A percentile compares a stretch with the other conserved stretches of the same genome.
phyloP scores from a whole-genome alignment of 2,888 invertebrate species.

The Chloroclysta siterata region DNA sequence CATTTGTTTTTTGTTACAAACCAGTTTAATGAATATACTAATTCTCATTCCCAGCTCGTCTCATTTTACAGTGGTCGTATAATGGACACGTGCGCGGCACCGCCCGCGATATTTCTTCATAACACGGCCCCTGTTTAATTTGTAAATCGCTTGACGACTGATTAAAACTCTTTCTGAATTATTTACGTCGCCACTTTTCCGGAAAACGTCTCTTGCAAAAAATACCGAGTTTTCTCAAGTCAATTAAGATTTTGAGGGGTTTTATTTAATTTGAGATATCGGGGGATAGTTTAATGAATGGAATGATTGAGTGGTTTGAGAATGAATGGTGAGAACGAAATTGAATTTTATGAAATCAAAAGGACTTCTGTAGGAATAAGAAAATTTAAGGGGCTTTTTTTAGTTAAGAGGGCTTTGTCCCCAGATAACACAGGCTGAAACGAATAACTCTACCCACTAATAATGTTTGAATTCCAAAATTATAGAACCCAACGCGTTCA shows the following conservation, averaged over 20 bases:
- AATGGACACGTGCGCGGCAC: slow-evolving; percentile 58
- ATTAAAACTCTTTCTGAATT: slow-evolving; percentile 83
- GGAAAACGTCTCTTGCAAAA: slow-evolving; percentile 37
- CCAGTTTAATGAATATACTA: too few species aligned
- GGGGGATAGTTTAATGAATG: slow-evolving; percentile 20
- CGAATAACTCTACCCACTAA: too few species aligned
- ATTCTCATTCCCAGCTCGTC: neutral
- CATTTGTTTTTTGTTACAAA: too few species aligned
- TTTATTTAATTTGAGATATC: slow-evolving; percentile 26
- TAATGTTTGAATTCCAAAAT: too few species aligned
- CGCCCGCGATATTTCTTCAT: slow-evolving; percentile 79
- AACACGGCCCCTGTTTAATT: slow-evolving; percentile 83
- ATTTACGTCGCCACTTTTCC: slow-evolving; percentile 60
- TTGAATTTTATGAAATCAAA: slow-evolving; percentile 2
- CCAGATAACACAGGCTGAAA: too few species aligned
- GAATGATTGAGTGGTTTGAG: slow-evolving; percentile 26
- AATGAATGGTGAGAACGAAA: slow-evolving; percentile 6
- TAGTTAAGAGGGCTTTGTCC: neutral
- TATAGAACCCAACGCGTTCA: too few species aligned
- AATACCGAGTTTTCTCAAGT: slow-evolving; percentile 31
- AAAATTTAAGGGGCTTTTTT: neutral
- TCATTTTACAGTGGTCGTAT: neutral
- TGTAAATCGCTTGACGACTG: slow-evolving; percentile 84
- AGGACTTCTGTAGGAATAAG: neutral
- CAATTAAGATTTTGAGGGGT: slow-evolving; percentile 28